Evolutionary conservation across 1,140 invertebrate species (phyloP).

Genomic region (Psilanteris sp.): DNA sequence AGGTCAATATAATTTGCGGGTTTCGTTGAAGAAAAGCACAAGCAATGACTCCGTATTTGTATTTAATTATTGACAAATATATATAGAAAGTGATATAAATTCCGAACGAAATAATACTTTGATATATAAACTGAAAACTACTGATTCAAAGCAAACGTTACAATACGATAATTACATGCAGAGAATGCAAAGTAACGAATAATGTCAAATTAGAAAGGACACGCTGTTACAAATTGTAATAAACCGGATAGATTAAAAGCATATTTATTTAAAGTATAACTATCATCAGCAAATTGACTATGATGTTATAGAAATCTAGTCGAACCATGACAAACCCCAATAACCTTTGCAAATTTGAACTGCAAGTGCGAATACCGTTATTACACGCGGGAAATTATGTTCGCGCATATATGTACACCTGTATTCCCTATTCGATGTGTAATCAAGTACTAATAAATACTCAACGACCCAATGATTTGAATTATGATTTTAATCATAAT

Average conservation of each 20-base stretch:
- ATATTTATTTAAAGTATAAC: slow-evolving; percentile 48
- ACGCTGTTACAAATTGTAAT: slow-evolving; percentile 2
- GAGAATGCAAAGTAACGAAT: too few relatives aligned
- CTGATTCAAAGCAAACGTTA: too few relatives aligned
- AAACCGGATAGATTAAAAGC: slow-evolving; percentile 53
- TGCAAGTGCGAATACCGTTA: slow-evolving; percentile 49
- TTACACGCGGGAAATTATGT: slow-evolving; percentile 55
- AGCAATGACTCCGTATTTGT: too few relatives aligned
- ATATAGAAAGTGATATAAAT: too few relatives aligned
- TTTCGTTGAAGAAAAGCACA: too few relatives aligned
- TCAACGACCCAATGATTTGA: slow-evolving; percentile 56
- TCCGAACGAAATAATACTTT: too few relatives aligned
- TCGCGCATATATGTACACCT: slow-evolving; percentile 25
- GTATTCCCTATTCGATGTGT: slow-evolving; percentile 22
- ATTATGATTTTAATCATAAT: slow-evolving; percentile 63
- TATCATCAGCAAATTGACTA: slow-evolving; percentile 41
- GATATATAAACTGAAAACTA: too few relatives aligned
- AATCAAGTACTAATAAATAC: slow-evolving; percentile 56
- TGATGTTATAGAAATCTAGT: slow-evolving; percentile 28
- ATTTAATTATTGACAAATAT: too few relatives aligned
- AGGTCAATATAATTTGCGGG: too few relatives aligned
- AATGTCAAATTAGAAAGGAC: background rate
- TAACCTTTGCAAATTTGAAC: slow-evolving; percentile 56
- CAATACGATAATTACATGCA: too few relatives aligned
- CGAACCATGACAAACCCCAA: slow-evolving; percentile 41